A percentile compares a stretch with the other conserved stretches of the same genome.
Evolutionary conservation across 2,888 invertebrate species (phyloP).

Genomic region (Tetragonula carbonaria): DNA sequence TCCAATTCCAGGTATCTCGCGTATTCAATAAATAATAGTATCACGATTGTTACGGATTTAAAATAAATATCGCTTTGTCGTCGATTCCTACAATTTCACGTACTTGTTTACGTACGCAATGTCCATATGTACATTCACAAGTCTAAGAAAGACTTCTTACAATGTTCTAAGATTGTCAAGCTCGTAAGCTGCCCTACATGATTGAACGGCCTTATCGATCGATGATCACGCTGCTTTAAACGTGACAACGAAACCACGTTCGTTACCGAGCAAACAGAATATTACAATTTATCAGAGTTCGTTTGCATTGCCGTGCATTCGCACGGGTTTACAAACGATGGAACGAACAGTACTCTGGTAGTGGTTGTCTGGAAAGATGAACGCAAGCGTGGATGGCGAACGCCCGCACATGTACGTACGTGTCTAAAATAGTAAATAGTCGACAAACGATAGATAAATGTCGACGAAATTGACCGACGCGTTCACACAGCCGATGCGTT

Average conservation of each 20-base stretch:
- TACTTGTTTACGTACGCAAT: neutral
- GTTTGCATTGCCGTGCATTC: too few relatives aligned
- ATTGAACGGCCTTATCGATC: conserved; percentile 16
- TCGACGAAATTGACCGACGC: conserved; percentile 10
- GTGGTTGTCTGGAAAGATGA: neutral
- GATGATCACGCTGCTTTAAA: neutral
- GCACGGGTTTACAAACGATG: neutral
- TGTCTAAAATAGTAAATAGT: conserved; percentile 8
- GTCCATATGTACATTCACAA: conserved; percentile 21
- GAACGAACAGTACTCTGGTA: conserved; percentile 15
- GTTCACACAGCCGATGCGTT: neutral
- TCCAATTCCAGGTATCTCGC: conserved; percentile 68
- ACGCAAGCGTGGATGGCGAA: neutral
- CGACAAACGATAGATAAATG: neutral
- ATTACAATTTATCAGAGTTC: neutral
- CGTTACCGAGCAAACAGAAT: neutral
- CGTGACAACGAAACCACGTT: neutral
- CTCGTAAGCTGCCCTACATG: conserved; percentile 20
- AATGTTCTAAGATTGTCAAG: conserved; percentile 34
- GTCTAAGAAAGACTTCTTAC: neutral
- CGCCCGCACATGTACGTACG: neutral
- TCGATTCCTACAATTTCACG: conserved; percentile 50
- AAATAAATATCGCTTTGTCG: conserved; percentile 76
- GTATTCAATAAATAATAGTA: conserved; percentile 80
- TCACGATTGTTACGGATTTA: conserved; percentile 73